phyloP scores from a whole-genome alignment of 2,797 vertebrate species.

The Zalophus californianus region DNA sequence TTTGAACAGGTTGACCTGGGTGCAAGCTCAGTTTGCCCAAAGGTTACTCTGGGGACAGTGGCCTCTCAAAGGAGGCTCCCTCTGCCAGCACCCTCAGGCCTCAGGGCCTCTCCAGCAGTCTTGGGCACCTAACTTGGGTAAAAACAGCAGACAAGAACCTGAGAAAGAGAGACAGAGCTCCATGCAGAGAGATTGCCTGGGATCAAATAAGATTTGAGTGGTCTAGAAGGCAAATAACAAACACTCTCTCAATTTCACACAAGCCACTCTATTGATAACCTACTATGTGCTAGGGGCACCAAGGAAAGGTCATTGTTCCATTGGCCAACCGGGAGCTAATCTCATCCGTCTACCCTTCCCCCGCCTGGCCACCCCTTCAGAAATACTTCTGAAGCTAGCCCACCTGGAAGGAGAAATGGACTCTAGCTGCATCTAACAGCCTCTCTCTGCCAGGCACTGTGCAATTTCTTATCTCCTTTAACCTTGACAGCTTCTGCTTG shows the following conservation, averaged over 20 bases:
- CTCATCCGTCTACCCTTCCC: background rate
- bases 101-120: background rate
- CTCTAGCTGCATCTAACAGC: background rate
- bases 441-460: background rate
- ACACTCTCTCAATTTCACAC: background rate
- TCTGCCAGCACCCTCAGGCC: background rate
- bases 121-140: background rate
- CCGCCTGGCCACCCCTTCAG: background rate
- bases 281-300: background rate
- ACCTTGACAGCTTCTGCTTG: background rate
- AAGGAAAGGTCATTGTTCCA: background rate
- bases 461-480: background rate
- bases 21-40: constrained; percentile 17
- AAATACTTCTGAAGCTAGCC: background rate
- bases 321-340: background rate
- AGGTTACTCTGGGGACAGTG: constrained; percentile 45
- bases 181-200: background rate
- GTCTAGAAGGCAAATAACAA: background rate
- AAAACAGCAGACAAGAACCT: background rate
- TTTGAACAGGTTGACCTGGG: constrained; percentile 62
- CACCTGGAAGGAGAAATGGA: background rate
- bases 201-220: background rate
- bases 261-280: background rate
- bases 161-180: background rate
- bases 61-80: background rate